Base-by-base conservation (phyloP, 2,888 invertebrate genomes). In the Phrixothrix hirtus region DNA sequence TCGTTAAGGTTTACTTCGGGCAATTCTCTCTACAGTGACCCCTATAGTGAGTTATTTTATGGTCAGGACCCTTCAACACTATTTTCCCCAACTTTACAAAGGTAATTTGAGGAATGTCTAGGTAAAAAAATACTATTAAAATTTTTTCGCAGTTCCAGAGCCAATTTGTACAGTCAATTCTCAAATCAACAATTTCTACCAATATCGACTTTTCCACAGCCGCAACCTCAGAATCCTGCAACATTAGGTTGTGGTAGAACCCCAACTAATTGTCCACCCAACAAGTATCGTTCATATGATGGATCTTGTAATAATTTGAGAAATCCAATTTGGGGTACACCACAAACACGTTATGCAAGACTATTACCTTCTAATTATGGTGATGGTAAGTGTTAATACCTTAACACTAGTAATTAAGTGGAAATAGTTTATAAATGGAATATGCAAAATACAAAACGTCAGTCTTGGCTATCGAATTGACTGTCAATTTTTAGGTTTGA, bases 261-360 rank as follows among this genome's bases (percentile, higher is more conserved):
- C 7, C 36, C 50, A 7, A 7, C 6, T 4, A 3, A 1, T 17
- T 52, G 47, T 57, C 64, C 74, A 7, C 77, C 79, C 21, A 77
- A 81, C 0, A 82, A 84, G 39, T 95, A 93, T 73, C 80, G 90
- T 32, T 82, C 89, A 0, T 82, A 88, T 55, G 97, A 98, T 72
- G 98, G 98, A 0, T 86, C 93, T 1, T 99, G 99, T 72, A 99
- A 99, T 74, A 98, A 99, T 75, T 75, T 90, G 37, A 78, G 83
- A 51, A 83, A 89, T 61, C 92, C 96, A 0, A 81, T 84, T 4
- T 86, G 89, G 83, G 98, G 98, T 9, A 80, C 82, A 39, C 84
- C 91, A 0, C 86, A 88, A 65, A 86, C 86, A 0, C 84, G 84
- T 32, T 88, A 87, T 57, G 82, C 80, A 30, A 78, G 89, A 58